Base-by-base conservation (phyloP, 1,140 invertebrate genomes). In the Drosophila leontia region DNA sequence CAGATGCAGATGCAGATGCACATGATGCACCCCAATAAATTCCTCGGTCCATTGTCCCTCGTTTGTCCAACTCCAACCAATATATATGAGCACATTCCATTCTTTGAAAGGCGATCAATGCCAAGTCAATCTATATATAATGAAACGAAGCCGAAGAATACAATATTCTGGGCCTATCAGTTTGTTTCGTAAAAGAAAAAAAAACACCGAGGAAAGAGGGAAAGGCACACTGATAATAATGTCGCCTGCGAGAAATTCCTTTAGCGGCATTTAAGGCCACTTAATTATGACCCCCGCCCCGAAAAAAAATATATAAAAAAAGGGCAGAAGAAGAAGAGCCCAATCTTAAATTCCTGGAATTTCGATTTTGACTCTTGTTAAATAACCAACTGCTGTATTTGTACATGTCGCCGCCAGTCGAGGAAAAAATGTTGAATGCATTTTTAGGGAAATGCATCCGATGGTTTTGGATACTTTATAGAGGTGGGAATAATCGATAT, bases 231-330 rank as follows among this genome's bases (percentile, higher is more conserved):
- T 90, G 85, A 90, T 90, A 90, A 90, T 90, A 90, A 90, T 90
- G 85, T 90, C 85, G 85, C 85, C 85, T 90, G 78, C 75, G 82
- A 78, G 85, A 90, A 88, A 90, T 90, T 90, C 85, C 85, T 90
- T 90, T 82, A 84, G 85, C 86, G 85, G 85, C 85, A 90, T 90
- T 90, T 90, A 79, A 70, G 85, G 86, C 85, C 85, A 90, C 85
- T 90, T 90, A 90, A 90, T 90, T 90, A 90, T 90, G 85, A 42
- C 77, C 70, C 75, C 75, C 58, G 34, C 17, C 51, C 51, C 34
- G 32, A 26, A 56, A 23, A 55, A 50, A 74, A 26, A 50, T 13
- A 50, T 51, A 69, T 19, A 68, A 48, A 64, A 44, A 78, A 23
- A 23, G 23, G 63, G 44, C 17, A 23, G 53, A 1, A 37, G 12